Base-by-base conservation (phyloP, 2,888 invertebrate species). In the Dolichopus griseipennis region DNA sequence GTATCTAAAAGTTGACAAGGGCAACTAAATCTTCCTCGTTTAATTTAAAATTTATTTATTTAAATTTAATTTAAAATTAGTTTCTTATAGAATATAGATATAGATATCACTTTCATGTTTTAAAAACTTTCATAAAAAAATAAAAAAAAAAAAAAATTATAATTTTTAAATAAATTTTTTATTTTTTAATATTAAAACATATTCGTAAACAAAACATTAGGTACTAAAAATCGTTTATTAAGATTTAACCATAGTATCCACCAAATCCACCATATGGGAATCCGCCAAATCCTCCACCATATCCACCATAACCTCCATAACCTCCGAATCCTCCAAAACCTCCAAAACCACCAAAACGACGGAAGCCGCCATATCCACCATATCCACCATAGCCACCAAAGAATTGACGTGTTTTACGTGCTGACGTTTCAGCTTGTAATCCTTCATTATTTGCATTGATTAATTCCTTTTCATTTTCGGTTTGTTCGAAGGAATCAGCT, bases 371-470 rank as follows among this genome's bases (percentile, higher is more conserved):
- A 61, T 37, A 67, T 20, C 71, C 72, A 22, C 61, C 43, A 61
- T 65, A 61, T 12, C 65, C 67, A 65, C 65, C 66, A 10, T 71
- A 68, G n/a, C 69, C 69, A 6, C 71, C 70, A n/a, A 61, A 20
- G 20, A 70, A 71, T 20, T 70, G 72, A 21, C 72, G 68, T 20
- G 62, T 67, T 41, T 65, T 66, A 12, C 72, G 69, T 9, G 27
- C 33, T 4, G 68, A 68, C 43, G 64, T 61, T 62, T 72, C 70
- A 34, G 43, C 71, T 67, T 71, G 69, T 64, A 70, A 71, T 69
- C 70, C 69, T 3, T 52, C 52, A 52, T 9, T 15, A 33, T 27
- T 22, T 1, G 12, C 22, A 22, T 22, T 20, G 15, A 27, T 3
- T 63, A 27, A 12, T 63, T 12, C 4, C 1, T 18, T 12, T 63